These are phyloP conservation scores for Hirundo rustica DNA, from an alignment of 2,797 vertebrate genomes.

Conservation along the genomic window DNA sequence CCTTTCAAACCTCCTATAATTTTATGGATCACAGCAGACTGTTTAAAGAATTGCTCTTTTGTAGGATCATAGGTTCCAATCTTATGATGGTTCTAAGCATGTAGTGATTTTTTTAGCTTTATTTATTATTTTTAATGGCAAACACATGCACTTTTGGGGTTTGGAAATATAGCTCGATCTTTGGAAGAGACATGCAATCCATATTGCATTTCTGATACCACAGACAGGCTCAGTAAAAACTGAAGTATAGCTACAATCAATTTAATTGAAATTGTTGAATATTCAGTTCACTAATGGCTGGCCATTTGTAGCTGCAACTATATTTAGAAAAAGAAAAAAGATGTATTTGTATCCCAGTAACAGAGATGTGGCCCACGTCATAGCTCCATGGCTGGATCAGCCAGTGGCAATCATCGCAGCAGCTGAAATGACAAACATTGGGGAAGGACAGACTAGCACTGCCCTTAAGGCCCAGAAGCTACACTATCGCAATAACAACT, in stretches of 20 bases:
- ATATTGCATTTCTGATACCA: background rate
- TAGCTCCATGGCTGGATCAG: background rate
- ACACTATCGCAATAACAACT: background rate
- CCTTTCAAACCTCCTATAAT: conserved; percentile 23
- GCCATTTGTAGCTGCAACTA: conserved; percentile 5
- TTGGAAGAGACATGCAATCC: background rate
- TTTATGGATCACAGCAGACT: conserved; percentile 1
- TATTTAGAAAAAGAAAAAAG: conserved; percentile 3
- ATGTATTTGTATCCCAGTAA: conserved; percentile 8
- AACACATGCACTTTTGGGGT: background rate
- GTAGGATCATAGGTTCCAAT: background rate
- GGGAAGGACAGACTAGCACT: background rate
- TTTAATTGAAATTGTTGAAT: background rate
- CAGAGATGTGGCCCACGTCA: background rate
- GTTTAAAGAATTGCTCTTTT: conserved; percentile 24
- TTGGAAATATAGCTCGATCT: fast-evolving
- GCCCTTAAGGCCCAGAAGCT: background rate
- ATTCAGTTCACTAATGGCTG: background rate
- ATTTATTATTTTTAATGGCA: background rate
- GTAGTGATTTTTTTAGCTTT: background rate
- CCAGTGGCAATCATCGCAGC: background rate
- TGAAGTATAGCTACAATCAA: background rate
- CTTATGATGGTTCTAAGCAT: background rate
- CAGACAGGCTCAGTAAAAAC: background rate
- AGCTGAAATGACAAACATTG: background rate